Evolutionary conservation across 1,140 invertebrate species (phyloP), one percentile per base, ranked within the genome.

Genomic region (Harpegnathos saltator): DNA sequence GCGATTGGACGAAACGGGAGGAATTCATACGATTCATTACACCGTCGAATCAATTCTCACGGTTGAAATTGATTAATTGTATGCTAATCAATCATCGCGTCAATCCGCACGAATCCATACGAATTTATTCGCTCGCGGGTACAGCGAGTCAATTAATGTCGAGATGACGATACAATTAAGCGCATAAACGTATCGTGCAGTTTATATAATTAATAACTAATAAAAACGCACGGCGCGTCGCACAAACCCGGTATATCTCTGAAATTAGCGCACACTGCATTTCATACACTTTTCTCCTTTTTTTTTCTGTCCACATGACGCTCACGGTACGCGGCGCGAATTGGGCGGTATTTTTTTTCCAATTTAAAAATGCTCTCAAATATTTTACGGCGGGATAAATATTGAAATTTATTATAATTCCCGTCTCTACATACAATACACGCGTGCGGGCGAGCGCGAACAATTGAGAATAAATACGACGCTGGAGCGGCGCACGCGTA

Each of bases 31-130:
- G 29, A 44, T 38, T 19, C 17, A 65, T 65, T 44, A 38, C 17
- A 48, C 14, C 22, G 11, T 44, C 63, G 48, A 65, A 65, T 65
- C 33, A 65, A 65, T 65, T 65, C 33, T 48, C 63, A 69, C 9
- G 24, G 38, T 26, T 52, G 17, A 69, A 69, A 29, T 52, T 29
- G 17, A 54, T 52, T 69, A 29, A 26, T n/a, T 69, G 17, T 17
- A 29, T 26, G 15, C 52, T 69, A 69, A 54, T 54, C 66, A 50
- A 69, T 54, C 52, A 52, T 52, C 66, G 24, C 66, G 1, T 17
- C 9, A 52, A 52, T 54, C n/a, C 9, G 48, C 48, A 17, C 12
- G 2, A 69, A 69, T 52, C 3, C 26, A 11, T n/a, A 26, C 15
- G 5, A 15, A 68, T 17, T 52, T n/a, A 22, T n/a, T n/a, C n/a